phyloP scores from a whole-genome alignment of 2,888 invertebrate genomes.

The Trichogramma evanescens region DNA sequence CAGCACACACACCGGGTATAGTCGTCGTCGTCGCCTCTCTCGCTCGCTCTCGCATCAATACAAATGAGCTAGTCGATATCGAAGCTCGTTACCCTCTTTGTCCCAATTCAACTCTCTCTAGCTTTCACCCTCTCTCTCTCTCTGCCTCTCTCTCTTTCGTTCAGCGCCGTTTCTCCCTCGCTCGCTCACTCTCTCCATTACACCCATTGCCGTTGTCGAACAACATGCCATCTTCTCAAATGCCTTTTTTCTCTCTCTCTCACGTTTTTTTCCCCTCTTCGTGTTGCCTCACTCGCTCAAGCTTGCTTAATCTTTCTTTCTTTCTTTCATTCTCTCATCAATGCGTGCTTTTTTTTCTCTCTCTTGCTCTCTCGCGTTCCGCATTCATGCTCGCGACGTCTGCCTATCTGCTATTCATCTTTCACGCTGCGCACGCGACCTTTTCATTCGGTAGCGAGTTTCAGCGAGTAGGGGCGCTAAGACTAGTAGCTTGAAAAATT shows the following conservation, averaged over 20 bases:
- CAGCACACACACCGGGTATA: too few species aligned
- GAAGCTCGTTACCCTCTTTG: conserved; percentile 4
- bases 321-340: not conserved
- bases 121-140: not conserved
- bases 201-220: too few species aligned
- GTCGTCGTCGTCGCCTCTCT: not conserved
- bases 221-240: too few species aligned
- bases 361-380: not conserved
- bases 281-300: not conserved
- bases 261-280: not conserved
- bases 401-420: not conserved
- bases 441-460: too few species aligned
- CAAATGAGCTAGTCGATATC: conserved; percentile 3
- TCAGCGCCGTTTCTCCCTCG: not conserved
- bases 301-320: not conserved
- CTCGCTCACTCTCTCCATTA: not conserved
- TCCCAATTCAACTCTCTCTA: not conserved
- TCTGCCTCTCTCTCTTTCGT: not conserved
- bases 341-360: not conserved
- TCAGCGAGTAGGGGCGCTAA: too few species aligned
- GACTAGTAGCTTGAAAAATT: too few species aligned
- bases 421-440: not conserved
- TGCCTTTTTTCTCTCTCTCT: too few species aligned
- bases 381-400: not conserved
- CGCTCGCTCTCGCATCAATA: not conserved